Percentiles rank a stretch among this genome's conserved stretches.
phyloP scores from a whole-genome alignment of 2,113 vertebrate species.

The Hypocryptadius cinnamomeus region DNA sequence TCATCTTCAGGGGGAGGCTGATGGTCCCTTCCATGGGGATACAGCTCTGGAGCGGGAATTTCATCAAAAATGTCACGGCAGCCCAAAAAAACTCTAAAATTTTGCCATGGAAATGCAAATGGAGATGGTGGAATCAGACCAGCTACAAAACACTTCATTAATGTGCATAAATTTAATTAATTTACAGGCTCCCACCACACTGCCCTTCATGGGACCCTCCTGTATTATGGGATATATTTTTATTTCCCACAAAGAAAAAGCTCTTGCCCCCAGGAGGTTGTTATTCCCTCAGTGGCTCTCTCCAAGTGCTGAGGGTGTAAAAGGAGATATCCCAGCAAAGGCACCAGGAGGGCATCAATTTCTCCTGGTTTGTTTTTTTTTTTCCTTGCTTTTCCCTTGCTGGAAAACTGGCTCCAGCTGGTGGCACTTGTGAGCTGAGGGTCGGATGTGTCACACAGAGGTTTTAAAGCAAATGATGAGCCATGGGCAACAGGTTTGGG shows the following conservation, averaged over 20 bases:
- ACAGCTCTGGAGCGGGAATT: not conserved
- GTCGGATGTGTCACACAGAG: fast-evolving
- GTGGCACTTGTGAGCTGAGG: not conserved
- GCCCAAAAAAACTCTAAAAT: not conserved
- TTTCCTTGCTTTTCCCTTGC: not conserved
- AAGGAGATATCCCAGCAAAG: not conserved
- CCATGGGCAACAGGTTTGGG: not conserved
- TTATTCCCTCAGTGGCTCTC: not conserved
- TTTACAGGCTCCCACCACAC: not conserved
- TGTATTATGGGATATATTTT: not conserved
- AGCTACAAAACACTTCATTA: not conserved
- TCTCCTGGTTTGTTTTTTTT: not conserved
- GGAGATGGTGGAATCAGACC: not conserved
- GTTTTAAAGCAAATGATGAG: not conserved
- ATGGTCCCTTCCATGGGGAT: not conserved
- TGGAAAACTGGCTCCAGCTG: not conserved
- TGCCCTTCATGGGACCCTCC: not conserved
- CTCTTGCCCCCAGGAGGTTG: not conserved
- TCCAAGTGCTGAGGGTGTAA: not conserved
- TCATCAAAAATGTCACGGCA: fast-evolving
- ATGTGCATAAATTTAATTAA: not conserved
- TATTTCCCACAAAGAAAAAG: not conserved
- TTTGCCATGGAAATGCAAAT: not conserved
- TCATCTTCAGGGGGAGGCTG: not conserved
- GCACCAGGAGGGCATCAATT: not conserved